phyloP scores from a whole-genome alignment of 2,797 vertebrate species.

The Chrosomus eos region DNA sequence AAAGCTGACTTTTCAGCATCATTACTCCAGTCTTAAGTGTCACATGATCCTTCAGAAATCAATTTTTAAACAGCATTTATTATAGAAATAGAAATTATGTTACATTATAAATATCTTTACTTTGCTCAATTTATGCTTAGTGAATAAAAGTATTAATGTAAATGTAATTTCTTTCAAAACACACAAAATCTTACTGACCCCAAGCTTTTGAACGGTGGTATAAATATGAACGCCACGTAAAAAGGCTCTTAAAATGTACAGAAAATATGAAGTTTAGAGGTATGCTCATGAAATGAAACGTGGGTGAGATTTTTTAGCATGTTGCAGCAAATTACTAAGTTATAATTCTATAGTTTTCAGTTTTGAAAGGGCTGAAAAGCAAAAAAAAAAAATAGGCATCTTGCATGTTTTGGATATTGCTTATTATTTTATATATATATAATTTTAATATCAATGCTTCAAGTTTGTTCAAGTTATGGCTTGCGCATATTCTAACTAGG shows the following conservation, averaged over 20 bases:
- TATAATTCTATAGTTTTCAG: background rate
- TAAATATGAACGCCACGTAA: background rate
- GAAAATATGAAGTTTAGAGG: background rate
- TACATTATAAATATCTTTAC: background rate
- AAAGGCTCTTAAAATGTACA: background rate
- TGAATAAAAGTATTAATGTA: background rate
- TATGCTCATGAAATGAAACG: background rate
- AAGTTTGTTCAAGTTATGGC: slow-evolving; percentile 60
- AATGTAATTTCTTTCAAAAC: background rate
- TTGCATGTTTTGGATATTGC: slow-evolving; percentile 43
- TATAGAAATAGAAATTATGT: background rate
- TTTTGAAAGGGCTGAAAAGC: slow-evolving; percentile 14
- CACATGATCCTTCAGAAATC: background rate
- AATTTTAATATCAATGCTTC: slow-evolving; percentile 41
- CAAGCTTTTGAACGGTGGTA: background rate
- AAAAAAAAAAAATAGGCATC: background rate
- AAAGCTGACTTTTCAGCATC: too few species aligned
- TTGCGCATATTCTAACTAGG: slow-evolving; percentile 43
- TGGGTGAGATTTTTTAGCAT: background rate
- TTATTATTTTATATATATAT: slow-evolving; percentile 33
- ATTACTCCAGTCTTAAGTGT: background rate
- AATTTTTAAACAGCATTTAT: background rate
- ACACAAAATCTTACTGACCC: background rate
- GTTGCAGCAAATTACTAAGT: background rate
- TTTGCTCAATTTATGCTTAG: background rate